phyloP scores from a whole-genome alignment of 2,888 invertebrate species.

The Chrysolina americana region DNA sequence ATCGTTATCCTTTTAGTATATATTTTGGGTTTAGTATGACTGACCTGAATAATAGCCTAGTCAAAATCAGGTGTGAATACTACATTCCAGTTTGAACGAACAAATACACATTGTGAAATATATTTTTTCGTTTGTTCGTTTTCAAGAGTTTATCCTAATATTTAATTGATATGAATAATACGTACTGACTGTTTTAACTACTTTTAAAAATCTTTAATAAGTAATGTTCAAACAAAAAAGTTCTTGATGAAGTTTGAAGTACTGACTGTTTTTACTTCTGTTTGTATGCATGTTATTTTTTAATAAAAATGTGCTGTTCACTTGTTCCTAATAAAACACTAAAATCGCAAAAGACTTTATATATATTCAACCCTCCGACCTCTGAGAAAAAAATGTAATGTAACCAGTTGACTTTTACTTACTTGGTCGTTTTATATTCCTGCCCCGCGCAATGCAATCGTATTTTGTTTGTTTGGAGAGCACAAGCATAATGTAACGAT shows the following conservation, averaged over 20 bases:
- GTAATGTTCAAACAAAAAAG: not conserved
- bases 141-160: not conserved
- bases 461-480: too few relatives aligned
- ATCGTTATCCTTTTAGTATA: not conserved
- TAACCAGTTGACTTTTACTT: too few relatives aligned
- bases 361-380: too few relatives aligned
- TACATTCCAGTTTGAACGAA: not conserved
- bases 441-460: too few relatives aligned
- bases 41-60: not conserved
- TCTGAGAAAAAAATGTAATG: too few relatives aligned
- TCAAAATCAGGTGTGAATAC: not conserved
- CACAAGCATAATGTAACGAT: too few relatives aligned
- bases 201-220: not conserved
- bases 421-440: too few relatives aligned
- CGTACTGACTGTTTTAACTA: not conserved
- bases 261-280: too few relatives aligned
- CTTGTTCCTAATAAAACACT: too few relatives aligned
- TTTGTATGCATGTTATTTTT: too few relatives aligned
- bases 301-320: too few relatives aligned
- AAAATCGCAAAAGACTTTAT: too few relatives aligned
- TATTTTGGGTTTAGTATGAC: not conserved
- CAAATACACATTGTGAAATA: not conserved
- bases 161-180: not conserved
- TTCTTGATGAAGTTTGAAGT: not conserved
- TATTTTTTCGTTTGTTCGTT: not conserved